Base-by-base conservation (phyloP, 2,113 vertebrate species). In the Oreochromis aureus region DNA sequence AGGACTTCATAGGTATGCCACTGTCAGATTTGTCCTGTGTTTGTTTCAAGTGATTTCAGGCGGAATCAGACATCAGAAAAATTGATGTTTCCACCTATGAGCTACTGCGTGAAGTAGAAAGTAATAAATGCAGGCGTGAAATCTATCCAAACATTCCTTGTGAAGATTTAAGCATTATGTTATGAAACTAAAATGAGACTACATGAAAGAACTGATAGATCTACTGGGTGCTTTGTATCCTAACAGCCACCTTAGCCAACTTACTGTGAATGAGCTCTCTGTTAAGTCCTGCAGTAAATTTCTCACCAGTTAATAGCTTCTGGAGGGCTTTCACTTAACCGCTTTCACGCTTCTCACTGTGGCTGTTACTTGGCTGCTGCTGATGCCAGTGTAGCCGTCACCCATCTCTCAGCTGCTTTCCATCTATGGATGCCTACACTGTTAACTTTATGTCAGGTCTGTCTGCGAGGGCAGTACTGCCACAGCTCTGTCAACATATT, bases 251-350 rank as follows among this genome's bases (percentile, higher is more conserved):
- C 11, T 78, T n/a, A 18, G 82, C 81, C 88, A 91, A 58, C 63
- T 66, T 6, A 6, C 66, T 80, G 61, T 92, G 90, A 95, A 94
- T 86, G 79, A 89, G 56, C 4, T 3, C 93, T 88, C 86, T 93
- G 92, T 93, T 83, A 55, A 10, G 27, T 24, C 66, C 87, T 83
- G 48, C 46, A 84, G 56, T 53, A 90, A 86, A 84, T 86, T 93
- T 83, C 61, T 78, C 55, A 19, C 81, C 56, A 87, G 58, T 89
- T 88, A 86, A 5, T 82, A 61, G 81, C 53, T 91, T 66, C 83
- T 89, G 87, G 81, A 81, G 55, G 86, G 59, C 54, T 86, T 56
- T 84, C 46, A 81, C 63, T 87, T 87, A 27, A 88, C 81, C 4
- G 1, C 56, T 86, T 85, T 87, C 89, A 89, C n/a, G 32, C 87